A percentile compares a stretch with the other conserved stretches of the same genome.
These are phyloP conservation scores for Syngnathus scovelli DNA, from an alignment of 2,113 vertebrate genomes.

Conservation along the genomic window DNA sequence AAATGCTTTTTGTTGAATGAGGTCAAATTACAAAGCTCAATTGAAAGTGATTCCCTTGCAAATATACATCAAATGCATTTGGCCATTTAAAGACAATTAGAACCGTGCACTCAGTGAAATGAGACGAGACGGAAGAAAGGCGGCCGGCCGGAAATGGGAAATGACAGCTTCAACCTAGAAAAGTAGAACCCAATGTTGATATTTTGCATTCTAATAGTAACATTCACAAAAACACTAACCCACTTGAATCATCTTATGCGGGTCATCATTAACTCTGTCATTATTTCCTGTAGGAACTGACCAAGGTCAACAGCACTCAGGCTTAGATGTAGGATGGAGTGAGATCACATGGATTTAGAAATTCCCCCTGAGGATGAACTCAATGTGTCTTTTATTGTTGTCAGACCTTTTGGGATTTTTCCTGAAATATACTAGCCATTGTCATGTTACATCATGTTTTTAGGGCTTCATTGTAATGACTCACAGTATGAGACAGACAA, in stretches of 20 bases:
- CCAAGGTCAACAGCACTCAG: slow-evolving; percentile 13
- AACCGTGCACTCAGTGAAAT: no score
- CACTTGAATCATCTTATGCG: background rate
- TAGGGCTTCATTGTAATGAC: background rate
- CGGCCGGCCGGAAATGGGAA: no score
- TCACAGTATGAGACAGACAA: slow-evolving; percentile 4
- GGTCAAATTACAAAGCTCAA: no score
- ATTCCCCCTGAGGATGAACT: background rate
- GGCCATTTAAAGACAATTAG: no score
- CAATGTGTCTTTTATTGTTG: background rate
- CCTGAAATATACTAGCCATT: background rate
- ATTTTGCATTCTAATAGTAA: background rate
- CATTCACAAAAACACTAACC: background rate
- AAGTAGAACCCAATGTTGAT: background rate
- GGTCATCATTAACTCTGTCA: background rate
- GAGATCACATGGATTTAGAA: slow-evolving; percentile 4
- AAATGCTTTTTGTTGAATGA: no score
- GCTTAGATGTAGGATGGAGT: slow-evolving; percentile 10
- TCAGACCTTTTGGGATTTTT: background rate
- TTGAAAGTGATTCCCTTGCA: no score
- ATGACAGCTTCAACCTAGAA: background rate
- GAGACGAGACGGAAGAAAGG: no score
- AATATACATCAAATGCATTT: background rate
- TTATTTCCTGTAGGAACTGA: background rate
- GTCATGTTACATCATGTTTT: background rate